Base-by-base conservation (phyloP, 2,113 vertebrate species). In the Aleadryas rufinucha region DNA sequence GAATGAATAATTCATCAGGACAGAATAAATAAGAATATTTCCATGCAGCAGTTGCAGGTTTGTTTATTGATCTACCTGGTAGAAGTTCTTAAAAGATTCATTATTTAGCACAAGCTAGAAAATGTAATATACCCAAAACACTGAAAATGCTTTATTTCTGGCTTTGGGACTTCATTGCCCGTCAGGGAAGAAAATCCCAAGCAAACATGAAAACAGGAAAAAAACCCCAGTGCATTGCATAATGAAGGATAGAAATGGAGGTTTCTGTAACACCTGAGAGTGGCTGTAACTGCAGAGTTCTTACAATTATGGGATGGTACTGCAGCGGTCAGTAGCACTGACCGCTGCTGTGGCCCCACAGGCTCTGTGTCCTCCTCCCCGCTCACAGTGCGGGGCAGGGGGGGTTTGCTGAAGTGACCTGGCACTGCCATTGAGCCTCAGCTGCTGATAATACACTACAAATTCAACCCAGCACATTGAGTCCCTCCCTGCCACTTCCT, bases 11-110 rank as follows among this genome's bases (percentile, higher is more conserved):
- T 96, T 96, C 54, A 94, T 95, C 54, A 88, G 63, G 37, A 39
- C 83, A 66, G 84, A 95, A 85, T 95, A 96, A 96, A 91, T 77
- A 72, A 83, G 54, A 90, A 66, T 96, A 90, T 93, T 95, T 96
- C 75, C 63, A 2, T 89, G 81, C 74, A 85, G 42, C 45, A 44
- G 37, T 87, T 89, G 70, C 84, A 93, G 63, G 63, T 89, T 96
- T 85, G 28, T 85, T 95, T 95, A 94, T 85, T 95, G 92, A 93
- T 91, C 59, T 90, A 83, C 54, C 82, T 94, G 49, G 52, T 71
- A 12, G 54, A 75, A 71, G 61, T 93, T 91, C 71, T 82, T 91
- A 59, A 85, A 81, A 79, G 2, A 11, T 84, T 87, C 49, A 79
- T 82, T 77, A 63, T 47, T 47, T 81, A 71, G 49, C 3, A 0